These are phyloP conservation scores for Allobates femoralis DNA, from an alignment of 2,797 vertebrate species.

Conservation along the genomic window DNA sequence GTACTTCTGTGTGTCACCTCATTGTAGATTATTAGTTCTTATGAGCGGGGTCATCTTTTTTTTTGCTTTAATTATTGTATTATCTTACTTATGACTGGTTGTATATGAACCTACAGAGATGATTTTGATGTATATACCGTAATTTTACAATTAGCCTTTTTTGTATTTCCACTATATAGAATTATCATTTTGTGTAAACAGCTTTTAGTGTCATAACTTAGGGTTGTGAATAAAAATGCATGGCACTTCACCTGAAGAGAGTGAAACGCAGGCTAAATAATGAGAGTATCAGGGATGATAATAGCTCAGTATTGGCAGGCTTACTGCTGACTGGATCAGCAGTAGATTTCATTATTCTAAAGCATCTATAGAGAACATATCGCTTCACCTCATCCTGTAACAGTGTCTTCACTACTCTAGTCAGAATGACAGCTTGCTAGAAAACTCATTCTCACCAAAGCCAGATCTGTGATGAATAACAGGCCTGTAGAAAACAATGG, in stretches of 20 bases:
- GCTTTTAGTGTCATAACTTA: not conserved
- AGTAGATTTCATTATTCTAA: not conserved
- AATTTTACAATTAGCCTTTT: not conserved
- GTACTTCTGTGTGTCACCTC: too few species aligned
- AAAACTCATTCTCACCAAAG: slow-evolving; percentile 11
- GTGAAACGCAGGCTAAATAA: not conserved
- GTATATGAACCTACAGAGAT: not conserved
- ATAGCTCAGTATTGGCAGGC: not conserved
- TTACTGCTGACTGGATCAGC: not conserved
- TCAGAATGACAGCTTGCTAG: slow-evolving; percentile 19
- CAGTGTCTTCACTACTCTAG: slow-evolving; percentile 5
- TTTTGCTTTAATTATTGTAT: too few species aligned
- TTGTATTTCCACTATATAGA: not conserved
- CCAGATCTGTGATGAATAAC: not conserved
- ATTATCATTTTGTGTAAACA: not conserved
- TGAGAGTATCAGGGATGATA: not conserved
- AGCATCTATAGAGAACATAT: not conserved
- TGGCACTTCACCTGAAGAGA: not conserved
- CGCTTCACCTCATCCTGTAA: slow-evolving; percentile 7
- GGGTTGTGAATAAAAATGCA: not conserved
- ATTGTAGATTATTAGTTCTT: too few species aligned
- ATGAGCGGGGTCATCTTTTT: too few species aligned
- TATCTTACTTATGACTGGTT: too few species aligned
- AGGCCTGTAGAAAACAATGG: not conserved
- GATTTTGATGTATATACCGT: not conserved